A percentile compares a stretch with the other conserved stretches of the same genome.
phyloP scores from a whole-genome alignment of 2,888 invertebrate species.

The Eristalinus sepulchralis region DNA sequence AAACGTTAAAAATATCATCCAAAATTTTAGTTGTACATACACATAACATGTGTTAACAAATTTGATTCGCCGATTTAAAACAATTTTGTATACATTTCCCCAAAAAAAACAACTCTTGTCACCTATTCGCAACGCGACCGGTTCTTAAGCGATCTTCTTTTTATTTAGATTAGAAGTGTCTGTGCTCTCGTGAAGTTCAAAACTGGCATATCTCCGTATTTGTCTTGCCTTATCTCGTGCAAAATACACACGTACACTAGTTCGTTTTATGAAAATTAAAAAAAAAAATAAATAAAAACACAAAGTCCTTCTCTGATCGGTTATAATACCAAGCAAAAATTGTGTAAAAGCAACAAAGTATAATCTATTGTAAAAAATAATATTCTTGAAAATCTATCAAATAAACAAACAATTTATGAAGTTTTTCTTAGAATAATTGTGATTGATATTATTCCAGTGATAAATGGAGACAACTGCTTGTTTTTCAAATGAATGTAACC shows the following conservation, averaged over 20 bases:
- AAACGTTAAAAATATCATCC: constrained; percentile 60
- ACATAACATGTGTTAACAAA: constrained; percentile 43
- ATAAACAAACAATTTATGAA: constrained; percentile 71
- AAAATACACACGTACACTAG: not conserved
- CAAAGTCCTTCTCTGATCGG: not conserved
- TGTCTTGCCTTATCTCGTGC: constrained; percentile 41
- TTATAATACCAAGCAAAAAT: not conserved
- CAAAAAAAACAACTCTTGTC: constrained; percentile 19
- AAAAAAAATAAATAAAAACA: not conserved
- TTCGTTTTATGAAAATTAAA: too few species aligned
- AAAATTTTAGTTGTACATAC: constrained; percentile 22
- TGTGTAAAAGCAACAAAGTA: constrained; percentile 3
- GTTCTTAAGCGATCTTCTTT: constrained; percentile 37
- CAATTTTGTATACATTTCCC: constrained; percentile 29
- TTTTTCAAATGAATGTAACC: constrained; percentile 78
- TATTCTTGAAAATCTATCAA: not conserved
- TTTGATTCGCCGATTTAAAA: constrained; percentile 46
- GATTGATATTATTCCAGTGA: constrained; percentile 69
- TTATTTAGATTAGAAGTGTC: constrained; percentile 62
- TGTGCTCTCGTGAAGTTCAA: constrained; percentile 65
- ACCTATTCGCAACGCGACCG: constrained; percentile 38
- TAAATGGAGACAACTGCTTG: constrained; percentile 80
- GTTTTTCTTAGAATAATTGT: constrained; percentile 58
- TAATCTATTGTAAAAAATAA: not conserved
- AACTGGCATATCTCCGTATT: constrained; percentile 38